Evolutionary conservation across 2,113 vertebrate genomes (phyloP).

Genomic region (Aegypius monachus): DNA sequence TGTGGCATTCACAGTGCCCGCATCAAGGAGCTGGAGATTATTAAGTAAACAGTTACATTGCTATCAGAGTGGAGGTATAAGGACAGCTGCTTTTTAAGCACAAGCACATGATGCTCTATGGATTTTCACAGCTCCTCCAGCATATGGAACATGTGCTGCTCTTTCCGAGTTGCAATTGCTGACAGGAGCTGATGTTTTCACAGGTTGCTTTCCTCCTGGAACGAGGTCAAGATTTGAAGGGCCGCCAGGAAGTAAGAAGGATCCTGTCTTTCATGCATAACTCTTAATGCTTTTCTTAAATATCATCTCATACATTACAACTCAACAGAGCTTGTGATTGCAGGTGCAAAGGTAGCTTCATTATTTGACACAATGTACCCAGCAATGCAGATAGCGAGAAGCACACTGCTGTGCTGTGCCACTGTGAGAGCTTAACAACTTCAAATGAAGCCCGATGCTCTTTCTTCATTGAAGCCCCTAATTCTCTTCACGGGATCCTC

Average conservation of each 20-base stretch:
- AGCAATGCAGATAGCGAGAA: background rate
- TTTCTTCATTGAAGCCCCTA: background rate
- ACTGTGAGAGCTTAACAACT: background rate
- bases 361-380: background rate
- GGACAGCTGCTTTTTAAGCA: background rate
- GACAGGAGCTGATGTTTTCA: constrained; percentile 23
- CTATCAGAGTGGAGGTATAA: background rate
- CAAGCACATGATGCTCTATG: background rate
- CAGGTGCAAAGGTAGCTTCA: background rate
- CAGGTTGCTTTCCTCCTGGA: constrained; percentile 16
- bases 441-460: background rate
- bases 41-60: background rate
- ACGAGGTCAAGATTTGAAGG: background rate
- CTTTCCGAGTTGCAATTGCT: background rate
- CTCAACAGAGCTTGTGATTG: background rate
- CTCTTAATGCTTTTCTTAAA: background rate
- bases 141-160: background rate
- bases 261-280: background rate
- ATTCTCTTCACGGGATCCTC: background rate
- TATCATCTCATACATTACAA: background rate
- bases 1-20: background rate
- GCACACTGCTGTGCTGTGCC: background rate
- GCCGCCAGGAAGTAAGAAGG: background rate
- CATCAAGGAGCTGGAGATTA: background rate
- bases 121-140: constrained; percentile 1